A percentile compares a stretch with the other conserved stretches of the same genome.
These are phyloP conservation scores for Agriopis aurantiaria DNA, from an alignment of 2,888 invertebrate genomes.

Conservation along the genomic window DNA sequence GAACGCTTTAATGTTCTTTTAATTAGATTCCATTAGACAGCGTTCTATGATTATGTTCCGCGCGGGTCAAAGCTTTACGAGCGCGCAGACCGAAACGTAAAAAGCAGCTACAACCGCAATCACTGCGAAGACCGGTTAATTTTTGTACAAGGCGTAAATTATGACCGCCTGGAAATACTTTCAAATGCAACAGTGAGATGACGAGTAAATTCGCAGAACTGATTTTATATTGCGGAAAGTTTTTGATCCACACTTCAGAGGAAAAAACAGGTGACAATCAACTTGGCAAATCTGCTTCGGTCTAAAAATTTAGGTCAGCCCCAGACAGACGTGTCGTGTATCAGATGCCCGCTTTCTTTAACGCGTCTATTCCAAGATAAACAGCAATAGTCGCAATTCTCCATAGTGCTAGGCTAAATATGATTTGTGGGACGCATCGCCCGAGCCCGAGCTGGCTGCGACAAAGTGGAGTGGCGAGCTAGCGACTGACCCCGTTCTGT, in stretches of 20 bases:
- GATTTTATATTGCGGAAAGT: conserved; percentile 32
- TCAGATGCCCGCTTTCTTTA: conserved; percentile 70
- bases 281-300: conserved; percentile 43
- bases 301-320: conserved; percentile 61
- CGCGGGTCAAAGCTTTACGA: conserved; percentile 44
- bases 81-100: conserved; percentile 42
- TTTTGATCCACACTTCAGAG: conserved; percentile 41
- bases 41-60: conserved; percentile 39
- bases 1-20: conserved; percentile 45
- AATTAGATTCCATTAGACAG: conserved; percentile 47
- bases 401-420: conserved; percentile 75
- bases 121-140: conserved; percentile 38
- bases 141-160: conserved; percentile 34
- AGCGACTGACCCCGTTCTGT: conserved; percentile 69
- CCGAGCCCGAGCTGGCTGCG: conserved; percentile 63
- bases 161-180: conserved; percentile 33
- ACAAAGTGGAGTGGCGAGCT: conserved; percentile 62
- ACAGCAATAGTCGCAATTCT: conserved; percentile 74
- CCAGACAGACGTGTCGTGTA: conserved; percentile 57
- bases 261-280: conserved; percentile 49
- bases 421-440: conserved; percentile 78
- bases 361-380: conserved; percentile 73
- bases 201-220: conserved; percentile 35
- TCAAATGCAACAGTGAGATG: conserved; percentile 24
- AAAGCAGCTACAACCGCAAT: conserved; percentile 46